Conservation (phyloP, 2,797 vertebrate genomes). For the Enteromius thamalakanensis region DNA sequence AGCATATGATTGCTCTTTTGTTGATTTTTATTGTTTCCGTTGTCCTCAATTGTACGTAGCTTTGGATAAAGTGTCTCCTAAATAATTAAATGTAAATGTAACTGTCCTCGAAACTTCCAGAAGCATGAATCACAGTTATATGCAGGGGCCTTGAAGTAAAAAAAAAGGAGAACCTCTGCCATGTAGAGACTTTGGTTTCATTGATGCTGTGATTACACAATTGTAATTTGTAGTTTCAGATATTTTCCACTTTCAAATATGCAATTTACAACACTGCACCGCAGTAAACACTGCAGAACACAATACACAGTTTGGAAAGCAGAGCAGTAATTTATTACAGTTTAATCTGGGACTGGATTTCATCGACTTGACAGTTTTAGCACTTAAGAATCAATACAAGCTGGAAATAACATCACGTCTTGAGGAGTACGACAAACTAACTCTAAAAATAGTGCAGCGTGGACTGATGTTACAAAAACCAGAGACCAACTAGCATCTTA, state of each 20-base stretch:
- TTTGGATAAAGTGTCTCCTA: no score
- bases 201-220: neutral
- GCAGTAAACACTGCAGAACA: conserved; percentile 11
- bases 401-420: conserved; percentile 57
- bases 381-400: conserved; percentile 67
- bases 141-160: neutral
- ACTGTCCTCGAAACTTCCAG: neutral
- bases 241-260: conserved; percentile 21
- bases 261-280: neutral
- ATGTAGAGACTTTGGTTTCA: neutral
- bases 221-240: neutral
- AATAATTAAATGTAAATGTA: neutral
- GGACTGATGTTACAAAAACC: conserved; percentile 38
- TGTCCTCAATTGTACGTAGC: no score
- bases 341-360: conserved; percentile 25
- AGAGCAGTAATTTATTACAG: conserved; percentile 14
- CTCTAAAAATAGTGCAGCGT: conserved; percentile 39
- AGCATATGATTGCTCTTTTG: no score
- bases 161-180: neutral
- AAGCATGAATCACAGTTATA: neutral
- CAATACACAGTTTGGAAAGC: conserved; percentile 8
- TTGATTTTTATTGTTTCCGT: no score
- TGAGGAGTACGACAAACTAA: neutral
- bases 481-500: neutral
- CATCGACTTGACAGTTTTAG: conserved; percentile 64